Base-by-base conservation (phyloP, 2,797 vertebrate genomes). In the Hippocampus kuda region DNA sequence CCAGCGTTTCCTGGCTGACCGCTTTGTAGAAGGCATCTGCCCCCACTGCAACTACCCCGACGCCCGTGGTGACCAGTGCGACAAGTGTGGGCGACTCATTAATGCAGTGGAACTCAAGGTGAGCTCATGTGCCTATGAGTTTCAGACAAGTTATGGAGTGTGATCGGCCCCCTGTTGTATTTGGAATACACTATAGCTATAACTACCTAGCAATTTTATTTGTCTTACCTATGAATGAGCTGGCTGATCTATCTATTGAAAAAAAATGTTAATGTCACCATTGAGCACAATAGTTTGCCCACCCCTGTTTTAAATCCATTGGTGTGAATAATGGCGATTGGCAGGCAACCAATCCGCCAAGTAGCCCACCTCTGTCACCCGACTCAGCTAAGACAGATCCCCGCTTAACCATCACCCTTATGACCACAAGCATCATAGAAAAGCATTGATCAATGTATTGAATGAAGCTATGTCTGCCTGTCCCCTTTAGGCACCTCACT, bases 51-150 rank as follows among this genome's bases (percentile, higher is more conserved):
- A 66, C 71, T 98, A 95, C 10, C 88, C 91, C 7, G 97, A 98
- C 68, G 97, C 97, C 30, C 93, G 95, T 0, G 96, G 97, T 2
- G 97, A 99, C 88, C 97, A 99, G 78, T 99, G 97, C 60, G 97
- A 98, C 82, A 96, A 94, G 65, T 99, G 95, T 9, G 95, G 96
- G 9, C 92, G 92, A 5, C 94, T 99, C 76, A 98, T 99, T 85
- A 99, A 97, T 4, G 95, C 97, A 1, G 89, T 93, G 74, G 97
- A 98, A 77, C 93, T 99, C 67, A 92, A 92, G 93, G 97, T 98
- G 68, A 79, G 82, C 70, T 26, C 16, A 48, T 42, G 5, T 18
- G n/a, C 7, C 3, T 3, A n/a, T 10, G 18, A 34, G 11, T 22
- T 26, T 30, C 26, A 59, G 26, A 16, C 5, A 30, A n/a, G 13